These are phyloP conservation scores for Genyomyrus donnyi DNA, from an alignment of 2,113 vertebrate genomes.

Conservation along the genomic window DNA sequence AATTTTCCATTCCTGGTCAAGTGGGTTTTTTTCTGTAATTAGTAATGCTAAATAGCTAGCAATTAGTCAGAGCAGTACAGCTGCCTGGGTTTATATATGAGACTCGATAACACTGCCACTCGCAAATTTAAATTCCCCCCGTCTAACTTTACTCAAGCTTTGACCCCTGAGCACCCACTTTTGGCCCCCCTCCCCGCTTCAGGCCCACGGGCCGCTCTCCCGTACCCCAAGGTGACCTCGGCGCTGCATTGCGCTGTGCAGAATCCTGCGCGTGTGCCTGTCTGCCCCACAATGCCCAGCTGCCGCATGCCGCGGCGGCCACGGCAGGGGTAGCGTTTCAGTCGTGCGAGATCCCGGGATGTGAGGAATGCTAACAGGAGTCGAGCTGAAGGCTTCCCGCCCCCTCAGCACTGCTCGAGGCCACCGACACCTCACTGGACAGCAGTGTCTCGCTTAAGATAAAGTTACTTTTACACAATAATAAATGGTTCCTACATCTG, in stretches of 20 bases:
- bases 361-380: constrained; percentile 12
- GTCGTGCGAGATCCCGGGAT: neutral
- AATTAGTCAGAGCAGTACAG: constrained; percentile 1
- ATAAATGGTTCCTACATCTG: neutral
- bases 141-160: neutral
- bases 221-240: constrained; percentile 41
- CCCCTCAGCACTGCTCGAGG: neutral
- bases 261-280: constrained; percentile 16
- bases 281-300: constrained; percentile 12
- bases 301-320: constrained; percentile 12
- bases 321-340: constrained; percentile 3
- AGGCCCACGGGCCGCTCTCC: neutral
- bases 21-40: neutral
- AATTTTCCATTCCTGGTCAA: neutral
- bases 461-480: neutral
- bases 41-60: neutral
- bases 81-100: neutral
- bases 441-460: neutral
- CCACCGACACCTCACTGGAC: neutral
- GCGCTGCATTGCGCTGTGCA: constrained; percentile 34
- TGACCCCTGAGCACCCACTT: neutral
- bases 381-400: neutral
- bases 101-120: neutral
- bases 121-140: neutral
- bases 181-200: neutral